Evolutionary conservation across 2,888 invertebrate genomes (phyloP).

Genomic region (Caenorhabditis sp.): DNA sequence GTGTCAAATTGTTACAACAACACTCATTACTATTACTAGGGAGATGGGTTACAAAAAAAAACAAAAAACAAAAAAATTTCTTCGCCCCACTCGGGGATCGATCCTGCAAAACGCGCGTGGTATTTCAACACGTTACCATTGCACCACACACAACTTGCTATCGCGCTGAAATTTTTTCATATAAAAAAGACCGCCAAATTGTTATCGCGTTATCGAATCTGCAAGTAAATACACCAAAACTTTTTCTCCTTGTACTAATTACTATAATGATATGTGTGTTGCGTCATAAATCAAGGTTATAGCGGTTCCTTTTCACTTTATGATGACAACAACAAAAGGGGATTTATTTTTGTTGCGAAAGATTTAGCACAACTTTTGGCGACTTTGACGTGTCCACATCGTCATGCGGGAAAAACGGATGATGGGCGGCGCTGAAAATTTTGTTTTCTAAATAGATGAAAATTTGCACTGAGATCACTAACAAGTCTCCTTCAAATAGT

Average conservation of each 20-base stretch:
- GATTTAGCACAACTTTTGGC: slow-evolving; percentile 21
- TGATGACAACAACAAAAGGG: background rate
- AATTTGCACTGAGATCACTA: slow-evolving; percentile 14
- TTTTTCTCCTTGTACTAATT: background rate
- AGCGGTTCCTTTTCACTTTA: background rate
- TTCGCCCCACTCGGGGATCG: too few relatives aligned
- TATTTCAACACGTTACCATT: too few relatives aligned
- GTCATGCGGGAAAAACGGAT: slow-evolving; percentile 46
- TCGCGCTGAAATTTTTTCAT: too few relatives aligned
- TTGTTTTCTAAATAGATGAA: background rate
- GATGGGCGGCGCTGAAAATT: slow-evolving; percentile 35
- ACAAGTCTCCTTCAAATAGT: slow-evolving; percentile 50
- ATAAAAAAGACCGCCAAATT: too few relatives aligned
- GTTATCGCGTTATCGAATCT: too few relatives aligned
- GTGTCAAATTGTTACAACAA: too few relatives aligned
- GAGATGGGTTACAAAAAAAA: too few relatives aligned
- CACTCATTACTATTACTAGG: too few relatives aligned
- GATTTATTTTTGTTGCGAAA: slow-evolving; percentile 13
- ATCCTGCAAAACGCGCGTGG: too few relatives aligned
- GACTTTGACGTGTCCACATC: slow-evolving; percentile 23
- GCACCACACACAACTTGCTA: too few relatives aligned
- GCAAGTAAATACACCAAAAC: too few relatives aligned
- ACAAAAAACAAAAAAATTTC: too few relatives aligned
- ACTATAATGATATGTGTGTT: slow-evolving; percentile 2
- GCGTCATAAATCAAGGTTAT: slow-evolving; percentile 1